A percentile compares a stretch with the other conserved stretches of the same genome.
These are phyloP conservation scores for Melieria crassipennis DNA, from an alignment of 2,888 invertebrate genomes.

Conservation along the genomic window DNA sequence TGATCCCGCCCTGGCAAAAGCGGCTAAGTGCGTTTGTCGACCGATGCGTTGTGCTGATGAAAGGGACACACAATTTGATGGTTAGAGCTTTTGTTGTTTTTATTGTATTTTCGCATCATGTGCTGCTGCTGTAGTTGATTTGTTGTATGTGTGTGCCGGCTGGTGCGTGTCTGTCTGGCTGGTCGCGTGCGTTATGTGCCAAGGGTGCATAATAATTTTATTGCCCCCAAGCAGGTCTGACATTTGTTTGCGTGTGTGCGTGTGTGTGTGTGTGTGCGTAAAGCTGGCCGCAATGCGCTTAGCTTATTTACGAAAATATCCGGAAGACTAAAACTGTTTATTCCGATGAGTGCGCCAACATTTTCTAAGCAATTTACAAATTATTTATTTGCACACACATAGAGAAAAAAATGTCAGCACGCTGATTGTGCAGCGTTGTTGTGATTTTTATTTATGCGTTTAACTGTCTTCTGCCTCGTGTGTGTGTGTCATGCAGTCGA, in stretches of 20 bases:
- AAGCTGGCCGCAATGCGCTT: too few relatives aligned
- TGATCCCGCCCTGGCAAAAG: not conserved
- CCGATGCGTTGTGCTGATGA: conserved; percentile 6
- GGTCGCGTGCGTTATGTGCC: not conserved
- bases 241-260: not conserved
- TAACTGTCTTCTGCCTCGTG: not conserved
- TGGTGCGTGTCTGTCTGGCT: not conserved
- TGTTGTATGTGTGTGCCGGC: not conserved
- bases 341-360: conserved; percentile 22
- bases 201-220: conserved; percentile 30
- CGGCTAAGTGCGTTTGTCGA: not conserved
- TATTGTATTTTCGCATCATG: not conserved
- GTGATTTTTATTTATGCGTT: not conserved
- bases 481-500: too few relatives aligned
- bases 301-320: conserved; percentile 18
- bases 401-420: not conserved
- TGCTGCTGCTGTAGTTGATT: not conserved
- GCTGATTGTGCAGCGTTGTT: not conserved
- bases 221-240: conserved; percentile 18
- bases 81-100: conserved; percentile 4
- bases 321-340: conserved; percentile 28
- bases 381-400: conserved; percentile 20
- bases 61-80: conserved; percentile 1
- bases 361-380: conserved; percentile 35
- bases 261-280: conserved; percentile 1